Evolutionary conservation across 2,888 invertebrate genomes (phyloP).

Genomic region (Tolmerus cingulatus): DNA sequence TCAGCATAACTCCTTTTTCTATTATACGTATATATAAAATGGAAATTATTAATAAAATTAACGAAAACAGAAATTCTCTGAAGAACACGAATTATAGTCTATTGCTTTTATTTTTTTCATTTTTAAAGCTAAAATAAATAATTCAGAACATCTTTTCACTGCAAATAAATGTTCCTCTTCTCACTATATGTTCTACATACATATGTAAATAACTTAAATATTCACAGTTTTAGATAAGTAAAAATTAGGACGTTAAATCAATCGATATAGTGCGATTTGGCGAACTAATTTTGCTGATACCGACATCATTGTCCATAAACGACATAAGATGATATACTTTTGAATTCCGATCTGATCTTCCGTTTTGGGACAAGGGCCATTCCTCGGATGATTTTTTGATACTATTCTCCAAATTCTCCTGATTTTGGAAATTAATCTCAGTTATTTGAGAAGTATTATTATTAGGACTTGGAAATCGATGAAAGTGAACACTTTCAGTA

Average conservation of each 20-base stretch:
- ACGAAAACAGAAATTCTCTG: not conserved
- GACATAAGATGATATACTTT: constrained; percentile 43
- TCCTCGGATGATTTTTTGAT: constrained; percentile 43
- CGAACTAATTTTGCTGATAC: constrained; percentile 52
- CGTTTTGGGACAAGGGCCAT: constrained; percentile 48
- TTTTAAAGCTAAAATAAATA: constrained; percentile 20
- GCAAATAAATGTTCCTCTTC: not conserved
- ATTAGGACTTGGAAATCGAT: constrained; percentile 5
- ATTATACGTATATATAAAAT: not conserved
- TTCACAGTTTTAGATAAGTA: not conserved
- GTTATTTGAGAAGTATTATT: constrained; percentile 21
- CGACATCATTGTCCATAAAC: constrained; percentile 29
- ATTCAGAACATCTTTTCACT: not conserved
- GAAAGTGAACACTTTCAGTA: constrained; percentile 51
- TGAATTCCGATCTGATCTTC: constrained; percentile 48
- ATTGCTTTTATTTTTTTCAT: not conserved
- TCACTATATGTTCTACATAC: not conserved
- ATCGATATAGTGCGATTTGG: constrained; percentile 59
- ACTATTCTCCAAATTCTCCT: constrained; percentile 54
- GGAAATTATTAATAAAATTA: not conserved
- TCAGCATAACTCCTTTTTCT: not conserved
- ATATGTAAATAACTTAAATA: not conserved
- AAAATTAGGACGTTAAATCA: constrained; percentile 59
- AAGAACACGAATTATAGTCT: constrained; percentile 17
- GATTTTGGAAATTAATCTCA: constrained; percentile 52